Evolutionary conservation across 2,113 vertebrate genomes (phyloP).

Genomic region (Myotis brandtii): DNA sequence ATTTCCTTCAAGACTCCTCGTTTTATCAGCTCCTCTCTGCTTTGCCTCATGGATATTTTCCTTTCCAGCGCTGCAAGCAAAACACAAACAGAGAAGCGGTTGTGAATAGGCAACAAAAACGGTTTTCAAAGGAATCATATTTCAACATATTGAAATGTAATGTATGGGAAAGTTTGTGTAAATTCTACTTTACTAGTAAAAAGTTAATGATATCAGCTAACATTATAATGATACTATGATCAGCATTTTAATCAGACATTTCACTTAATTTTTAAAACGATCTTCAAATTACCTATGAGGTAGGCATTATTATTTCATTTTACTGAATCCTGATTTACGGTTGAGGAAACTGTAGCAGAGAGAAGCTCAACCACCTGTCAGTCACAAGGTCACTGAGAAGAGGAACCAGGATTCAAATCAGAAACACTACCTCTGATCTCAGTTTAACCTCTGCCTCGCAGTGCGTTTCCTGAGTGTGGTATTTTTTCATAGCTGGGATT

Average conservation of each 20-base stretch:
- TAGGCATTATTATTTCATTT: not conserved
- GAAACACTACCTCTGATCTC: rapidly evolving
- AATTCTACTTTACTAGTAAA: not conserved
- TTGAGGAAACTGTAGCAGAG: not conserved
- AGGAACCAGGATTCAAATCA: not conserved
- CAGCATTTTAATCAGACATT: not conserved
- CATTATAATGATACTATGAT: not conserved
- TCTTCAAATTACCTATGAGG: not conserved
- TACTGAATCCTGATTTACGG: not conserved
- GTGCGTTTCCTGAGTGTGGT: rapidly evolving
- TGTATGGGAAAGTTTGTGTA: rapidly evolving
- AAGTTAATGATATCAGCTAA: not conserved
- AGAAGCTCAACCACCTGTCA: not conserved
- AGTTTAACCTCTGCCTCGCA: rapidly evolving
- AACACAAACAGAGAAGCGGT: conserved; percentile 69
- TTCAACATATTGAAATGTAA: not conserved
- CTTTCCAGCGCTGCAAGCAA: conserved; percentile 94
- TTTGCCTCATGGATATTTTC: conserved; percentile 98
- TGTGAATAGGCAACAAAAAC: not conserved
- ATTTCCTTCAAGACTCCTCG: conserved; percentile 98
- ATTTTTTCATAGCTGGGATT: not conserved
- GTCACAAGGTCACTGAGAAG: not conserved
- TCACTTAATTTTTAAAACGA: not conserved
- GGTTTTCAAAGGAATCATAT: not conserved
- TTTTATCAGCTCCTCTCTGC: conserved; percentile 98